Evolutionary conservation across 1,140 invertebrate species (phyloP).

Genomic region (Lepidurus couesii): DNA sequence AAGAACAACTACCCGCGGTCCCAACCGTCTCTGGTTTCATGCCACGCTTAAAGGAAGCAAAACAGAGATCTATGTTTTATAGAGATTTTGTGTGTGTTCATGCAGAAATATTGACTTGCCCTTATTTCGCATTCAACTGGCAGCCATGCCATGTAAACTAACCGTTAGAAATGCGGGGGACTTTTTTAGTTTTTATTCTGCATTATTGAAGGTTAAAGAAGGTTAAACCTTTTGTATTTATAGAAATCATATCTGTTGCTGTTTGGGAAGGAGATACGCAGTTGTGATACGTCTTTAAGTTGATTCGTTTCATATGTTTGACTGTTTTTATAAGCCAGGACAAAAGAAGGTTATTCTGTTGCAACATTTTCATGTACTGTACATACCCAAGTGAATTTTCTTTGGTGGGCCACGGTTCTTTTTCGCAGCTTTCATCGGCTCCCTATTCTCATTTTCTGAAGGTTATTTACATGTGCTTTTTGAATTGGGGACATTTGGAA

Average conservation of each 20-base stretch:
- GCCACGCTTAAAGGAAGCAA: neutral
- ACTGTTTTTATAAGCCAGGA: neutral
- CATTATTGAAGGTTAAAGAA: neutral
- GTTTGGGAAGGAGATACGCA: neutral
- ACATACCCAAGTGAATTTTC: neutral
- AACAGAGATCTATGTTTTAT: conserved; percentile 1
- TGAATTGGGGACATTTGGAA: conserved; percentile 10
- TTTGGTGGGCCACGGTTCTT: neutral
- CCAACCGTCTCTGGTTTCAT: neutral
- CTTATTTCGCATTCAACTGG: neutral
- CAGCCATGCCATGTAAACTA: too few species aligned
- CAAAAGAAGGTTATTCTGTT: neutral
- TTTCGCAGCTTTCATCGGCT: neutral
- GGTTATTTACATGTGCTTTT: neutral
- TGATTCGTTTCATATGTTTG: neutral
- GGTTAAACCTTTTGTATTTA: neutral
- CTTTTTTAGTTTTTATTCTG: neutral
- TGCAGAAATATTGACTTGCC: neutral
- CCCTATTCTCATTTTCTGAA: neutral
- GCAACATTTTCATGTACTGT: neutral
- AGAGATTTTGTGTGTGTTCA: neutral
- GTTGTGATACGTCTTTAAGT: conserved; percentile 19
- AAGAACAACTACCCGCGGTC: conserved; percentile 26
- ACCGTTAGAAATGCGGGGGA: neutral
- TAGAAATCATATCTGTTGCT: neutral